A percentile compares a stretch with the other conserved stretches of the same genome.
Evolutionary conservation across 1,140 invertebrate species (phyloP).

Genomic region (Eriosoma lanigerum): DNA sequence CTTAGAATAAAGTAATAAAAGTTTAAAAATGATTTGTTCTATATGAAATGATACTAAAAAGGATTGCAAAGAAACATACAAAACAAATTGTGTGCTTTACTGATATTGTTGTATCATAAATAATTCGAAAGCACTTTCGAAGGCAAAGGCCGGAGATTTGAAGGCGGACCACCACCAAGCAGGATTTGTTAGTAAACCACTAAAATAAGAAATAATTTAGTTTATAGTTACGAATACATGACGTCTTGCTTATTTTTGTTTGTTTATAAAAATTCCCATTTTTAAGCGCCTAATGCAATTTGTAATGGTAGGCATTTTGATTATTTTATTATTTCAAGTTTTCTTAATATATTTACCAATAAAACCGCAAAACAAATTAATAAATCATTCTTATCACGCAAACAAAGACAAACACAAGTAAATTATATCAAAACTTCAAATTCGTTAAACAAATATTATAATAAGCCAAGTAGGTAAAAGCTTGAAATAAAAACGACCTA

Average conservation of each 20-base stretch:
- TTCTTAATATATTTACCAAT: too few relatives aligned
- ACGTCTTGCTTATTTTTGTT: too few relatives aligned
- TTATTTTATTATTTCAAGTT: too few relatives aligned
- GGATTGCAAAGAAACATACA: slow-evolving; percentile 4
- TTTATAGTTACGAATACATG: background rate
- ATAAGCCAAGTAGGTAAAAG: too few relatives aligned
- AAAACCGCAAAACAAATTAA: too few relatives aligned
- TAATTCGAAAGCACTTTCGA: slow-evolving; percentile 36
- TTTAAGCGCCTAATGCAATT: background rate
- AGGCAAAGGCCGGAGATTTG: background rate
- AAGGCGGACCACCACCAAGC: background rate
- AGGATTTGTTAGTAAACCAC: slow-evolving; percentile 6
- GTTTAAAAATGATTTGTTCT: slow-evolving; percentile 26
- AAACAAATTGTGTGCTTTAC: slow-evolving; percentile 22
- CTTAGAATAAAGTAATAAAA: background rate
- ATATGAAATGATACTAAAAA: background rate
- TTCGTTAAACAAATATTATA: too few relatives aligned
- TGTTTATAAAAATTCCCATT: background rate
- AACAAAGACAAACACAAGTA: too few relatives aligned
- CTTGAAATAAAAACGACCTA: too few relatives aligned
- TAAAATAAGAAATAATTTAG: slow-evolving; percentile 26
- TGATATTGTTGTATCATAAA: slow-evolving; percentile 32
- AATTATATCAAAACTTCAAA: too few relatives aligned
- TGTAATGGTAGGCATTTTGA: too few relatives aligned
- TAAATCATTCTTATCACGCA: too few relatives aligned